These are phyloP conservation scores for Embiotoca jacksoni DNA, from an alignment of 2,113 vertebrate genomes.

Conservation along the genomic window DNA sequence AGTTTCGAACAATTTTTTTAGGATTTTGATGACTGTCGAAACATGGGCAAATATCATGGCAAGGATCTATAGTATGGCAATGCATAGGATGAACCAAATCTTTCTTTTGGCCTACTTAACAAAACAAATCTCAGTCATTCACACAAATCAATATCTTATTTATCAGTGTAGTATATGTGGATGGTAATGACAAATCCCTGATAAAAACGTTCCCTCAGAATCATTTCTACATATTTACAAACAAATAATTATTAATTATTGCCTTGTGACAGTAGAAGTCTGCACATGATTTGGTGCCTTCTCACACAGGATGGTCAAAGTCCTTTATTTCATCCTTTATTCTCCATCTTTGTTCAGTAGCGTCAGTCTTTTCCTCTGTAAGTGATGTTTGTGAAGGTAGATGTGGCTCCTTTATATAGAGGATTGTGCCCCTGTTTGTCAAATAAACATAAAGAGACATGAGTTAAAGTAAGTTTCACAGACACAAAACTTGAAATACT, in stretches of 20 bases:
- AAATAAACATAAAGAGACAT: constrained; percentile 27
- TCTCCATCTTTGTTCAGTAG: constrained; percentile 33
- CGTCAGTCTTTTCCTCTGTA: constrained; percentile 90
- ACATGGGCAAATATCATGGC: neutral
- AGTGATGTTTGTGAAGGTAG: constrained; percentile 98
- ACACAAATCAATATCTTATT: constrained; percentile 39
- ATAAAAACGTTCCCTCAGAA: constrained; percentile 56
- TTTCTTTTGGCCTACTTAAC: constrained; percentile 42
- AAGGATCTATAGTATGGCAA: neutral
- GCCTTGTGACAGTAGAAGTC: constrained; percentile 79
- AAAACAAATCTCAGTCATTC: constrained; percentile 36
- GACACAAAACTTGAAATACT: neutral
- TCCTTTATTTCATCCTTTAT: constrained; percentile 37
- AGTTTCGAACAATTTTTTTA: neutral
- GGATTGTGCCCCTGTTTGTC: constrained; percentile 91
- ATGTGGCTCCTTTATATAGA: constrained; percentile 94
- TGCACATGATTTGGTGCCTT: constrained; percentile 74
- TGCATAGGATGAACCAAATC: constrained; percentile 15
- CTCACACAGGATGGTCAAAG: constrained; percentile 44
- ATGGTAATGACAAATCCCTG: constrained; percentile 49
- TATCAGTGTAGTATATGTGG: constrained; percentile 19
- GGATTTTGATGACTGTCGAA: neutral
- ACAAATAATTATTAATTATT: constrained; percentile 70
- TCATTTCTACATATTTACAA: constrained; percentile 84
- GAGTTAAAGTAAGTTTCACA: constrained; percentile 1